phyloP scores from a whole-genome alignment of 2,797 vertebrate species.

The Takifugu rubripes region DNA sequence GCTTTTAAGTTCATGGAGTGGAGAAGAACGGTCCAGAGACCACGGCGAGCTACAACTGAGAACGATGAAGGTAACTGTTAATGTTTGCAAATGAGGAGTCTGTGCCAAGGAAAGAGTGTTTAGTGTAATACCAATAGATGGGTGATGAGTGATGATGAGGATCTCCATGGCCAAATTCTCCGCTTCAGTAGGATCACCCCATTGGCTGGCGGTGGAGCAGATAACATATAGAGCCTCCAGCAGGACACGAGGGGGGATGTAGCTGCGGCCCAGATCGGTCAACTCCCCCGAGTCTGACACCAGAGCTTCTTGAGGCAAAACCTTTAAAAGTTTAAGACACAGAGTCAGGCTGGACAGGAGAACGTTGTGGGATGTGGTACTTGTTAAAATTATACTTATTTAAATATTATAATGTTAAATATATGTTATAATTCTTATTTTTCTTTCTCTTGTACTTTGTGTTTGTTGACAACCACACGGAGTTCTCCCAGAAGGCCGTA shows the following conservation, averaged over 20 bases:
- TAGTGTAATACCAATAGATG: conserved; percentile 81
- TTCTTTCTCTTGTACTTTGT: conserved; percentile 77
- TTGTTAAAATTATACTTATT: neutral
- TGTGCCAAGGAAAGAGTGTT: too few relatives aligned
- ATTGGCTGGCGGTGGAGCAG: conserved; percentile 81
- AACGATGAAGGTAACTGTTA: neutral
- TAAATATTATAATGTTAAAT: neutral
- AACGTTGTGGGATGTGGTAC: too few relatives aligned
- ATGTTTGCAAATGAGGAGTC: too few relatives aligned
- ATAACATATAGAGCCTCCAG: conserved; percentile 84
- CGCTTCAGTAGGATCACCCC: conserved; percentile 75
- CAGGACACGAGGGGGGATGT: conserved; percentile 82
- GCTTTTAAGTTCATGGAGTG: conserved; percentile 86
- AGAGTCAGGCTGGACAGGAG: neutral
- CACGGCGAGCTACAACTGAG: conserved; percentile 78
- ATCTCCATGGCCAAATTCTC: conserved; percentile 86
- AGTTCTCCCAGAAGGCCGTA: conserved; percentile 89
- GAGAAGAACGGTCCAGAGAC: conserved; percentile 87
- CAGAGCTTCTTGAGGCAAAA: conserved; percentile 82
- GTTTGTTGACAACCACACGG: conserved; percentile 82
- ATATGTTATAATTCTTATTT: too few relatives aligned
- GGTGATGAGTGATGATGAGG: conserved; percentile 88
- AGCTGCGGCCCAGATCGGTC: conserved; percentile 82
- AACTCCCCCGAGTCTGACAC: conserved; percentile 84
- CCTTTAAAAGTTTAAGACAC: conserved; percentile 58